Evolutionary conservation across 2,797 vertebrate species (phyloP), one percentile per base, ranked within the genome.

Genomic region (Orestias chungarensis): DNA sequence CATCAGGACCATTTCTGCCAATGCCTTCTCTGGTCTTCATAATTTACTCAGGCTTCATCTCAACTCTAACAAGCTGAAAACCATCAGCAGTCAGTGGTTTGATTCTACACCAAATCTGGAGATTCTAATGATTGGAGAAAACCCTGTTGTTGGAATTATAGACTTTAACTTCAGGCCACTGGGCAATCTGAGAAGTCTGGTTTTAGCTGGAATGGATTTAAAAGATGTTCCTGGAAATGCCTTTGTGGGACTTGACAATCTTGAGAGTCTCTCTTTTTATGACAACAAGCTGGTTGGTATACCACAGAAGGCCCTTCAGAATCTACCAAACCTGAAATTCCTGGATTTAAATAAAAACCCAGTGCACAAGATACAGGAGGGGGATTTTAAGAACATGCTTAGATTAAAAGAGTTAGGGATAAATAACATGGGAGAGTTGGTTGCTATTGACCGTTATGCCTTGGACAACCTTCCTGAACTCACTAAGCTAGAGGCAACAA

Each of bases 41-140:
- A 97, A 95, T 62, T 93, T 99, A 43, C 91, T 99, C 74, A 95
- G 98, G 75, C 96, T 99, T 44, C 98, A 99, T 80, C 95, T 99
- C 49, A 99, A 99, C 86, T 98, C 98, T 70, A 99, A 99, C 89
- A 96, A 94, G 74, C 89, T 99, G 64, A 96, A 95, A 83, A 91
- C 94, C 68, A 99, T 99, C 18, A 96, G 96, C 76, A 97, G 95
- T 81, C 96, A 95, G 50, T 99, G 98, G 98, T 99, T 99, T 91
- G 96, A 97, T 80, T 95, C 95, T 1, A 99, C 97, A 0, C 97
- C 97, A 50, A 99, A 98, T 82, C 84, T 99, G 67, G 98, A 99
- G 90, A 99, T 99, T 64, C 95, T 99, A 50, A 99, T 99, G 97
- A 98, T 99, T 75, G 98, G 98, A 35, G 98, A 99, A 90, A 99